These are phyloP conservation scores for Procambarus virginalis DNA, from an alignment of 1,140 invertebrate species.

Conservation along the genomic window DNA sequence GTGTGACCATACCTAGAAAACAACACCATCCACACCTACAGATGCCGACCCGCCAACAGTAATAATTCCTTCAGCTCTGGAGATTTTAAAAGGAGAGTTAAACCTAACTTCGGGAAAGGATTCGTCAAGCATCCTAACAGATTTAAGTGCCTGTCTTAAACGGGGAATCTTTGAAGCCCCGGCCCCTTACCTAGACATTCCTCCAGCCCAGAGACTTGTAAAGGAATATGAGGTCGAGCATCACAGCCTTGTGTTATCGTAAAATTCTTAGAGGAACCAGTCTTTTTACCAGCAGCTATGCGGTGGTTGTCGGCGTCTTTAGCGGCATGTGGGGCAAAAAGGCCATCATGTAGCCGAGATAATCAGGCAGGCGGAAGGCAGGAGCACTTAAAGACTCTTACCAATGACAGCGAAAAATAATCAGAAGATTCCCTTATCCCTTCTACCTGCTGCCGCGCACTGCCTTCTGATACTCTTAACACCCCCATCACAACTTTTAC, in stretches of 20 bases:
- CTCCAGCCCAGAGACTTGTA: neutral
- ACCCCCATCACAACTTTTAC: slow-evolving; percentile 18
- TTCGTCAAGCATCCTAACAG: too few species aligned
- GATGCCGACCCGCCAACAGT: too few species aligned
- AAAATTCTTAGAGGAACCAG: neutral
- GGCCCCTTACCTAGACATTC: neutral
- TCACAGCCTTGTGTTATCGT: neutral
- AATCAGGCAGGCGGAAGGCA: neutral
- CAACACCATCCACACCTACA: too few species aligned
- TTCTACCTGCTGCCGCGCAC: neutral
- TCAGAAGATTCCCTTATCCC: neutral
- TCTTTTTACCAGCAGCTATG: neutral
- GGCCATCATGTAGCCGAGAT: neutral
- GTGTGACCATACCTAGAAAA: too few species aligned
- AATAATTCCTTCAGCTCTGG: too few species aligned
- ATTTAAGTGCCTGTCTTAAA: too few species aligned
- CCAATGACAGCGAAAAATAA: neutral
- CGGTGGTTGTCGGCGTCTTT: neutral
- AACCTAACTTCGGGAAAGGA: too few species aligned
- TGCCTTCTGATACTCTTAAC: slow-evolving; percentile 1
- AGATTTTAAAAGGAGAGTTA: too few species aligned
- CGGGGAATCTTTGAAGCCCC: neutral
- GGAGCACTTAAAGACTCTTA: neutral
- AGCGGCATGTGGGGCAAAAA: neutral
- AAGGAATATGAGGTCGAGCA: neutral